Evolutionary conservation across 1,140 invertebrate genomes (phyloP), one percentile per base, ranked within the genome.

Genomic region (Lepidotrigona ventralis): DNA sequence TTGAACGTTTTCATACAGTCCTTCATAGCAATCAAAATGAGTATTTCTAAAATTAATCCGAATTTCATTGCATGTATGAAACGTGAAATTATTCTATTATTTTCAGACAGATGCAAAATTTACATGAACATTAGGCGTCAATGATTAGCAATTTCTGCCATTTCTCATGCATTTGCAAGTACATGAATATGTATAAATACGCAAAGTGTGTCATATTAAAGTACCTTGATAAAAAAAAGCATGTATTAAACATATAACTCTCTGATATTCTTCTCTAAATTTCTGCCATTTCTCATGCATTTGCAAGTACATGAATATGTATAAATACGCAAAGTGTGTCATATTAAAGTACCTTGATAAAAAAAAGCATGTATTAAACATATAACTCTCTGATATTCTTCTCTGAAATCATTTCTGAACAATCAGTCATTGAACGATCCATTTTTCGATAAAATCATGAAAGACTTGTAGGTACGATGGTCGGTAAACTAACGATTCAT

Each of bases 141-240:
- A 53, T 51, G 19, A 53, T 63, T 21, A 53, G 39, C 21, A 29
- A 64, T 23, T 72, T 80, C 1, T 33, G 19, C 9, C 0, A 21
- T 72, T 23, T 26, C 74, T 54, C 74, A 54, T 64, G 26, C 70
- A 81, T 74, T 60, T 54, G 6, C 39, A 81, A 53, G 2, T 60
- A 26, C n/a, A 33, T 66, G 6, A 39, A 6, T 9, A 11, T 39
- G 19, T 39, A 29, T 64, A 33, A 54, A 26, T 4, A 29, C n/a
- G 9, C 6, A 14, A n/a, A 15, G 39, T 19, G 17, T 8, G 3
- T 46, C 21, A 29, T 74, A 54, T 73, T 21, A 56, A 23, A 33
- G 15, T 46, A 33, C 12, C 1, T 70, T 54, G 2, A 12, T 53
- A 19, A 11, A 51, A 54, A 72, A 54, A 46, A 29, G 0, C 4